Percentiles rank a stretch among this genome's conserved stretches.
These are phyloP conservation scores for Capitulum mitella DNA, from an alignment of 2,888 invertebrate species.

Conservation along the genomic window DNA sequence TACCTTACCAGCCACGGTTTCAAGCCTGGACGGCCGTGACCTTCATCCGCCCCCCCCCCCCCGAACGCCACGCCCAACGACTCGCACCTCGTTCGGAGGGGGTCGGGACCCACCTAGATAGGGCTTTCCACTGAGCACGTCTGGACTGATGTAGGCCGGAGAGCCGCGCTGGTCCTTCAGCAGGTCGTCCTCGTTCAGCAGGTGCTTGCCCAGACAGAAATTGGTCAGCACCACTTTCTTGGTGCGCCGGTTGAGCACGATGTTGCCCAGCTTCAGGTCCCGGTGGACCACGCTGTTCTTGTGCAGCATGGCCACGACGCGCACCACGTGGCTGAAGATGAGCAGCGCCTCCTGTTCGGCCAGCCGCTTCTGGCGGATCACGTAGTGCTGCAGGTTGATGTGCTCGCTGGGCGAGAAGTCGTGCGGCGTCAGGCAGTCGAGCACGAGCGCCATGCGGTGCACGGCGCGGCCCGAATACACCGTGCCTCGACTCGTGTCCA, in stretches of 20 bases:
- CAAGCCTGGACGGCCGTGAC: no score
- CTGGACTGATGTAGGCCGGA: slow-evolving; percentile 73
- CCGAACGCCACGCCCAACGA: background rate
- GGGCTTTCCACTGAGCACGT: slow-evolving; percentile 66
- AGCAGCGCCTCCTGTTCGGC: slow-evolving; percentile 63
- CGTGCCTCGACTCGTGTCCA: slow-evolving; percentile 41
- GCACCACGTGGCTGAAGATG: slow-evolving; percentile 65
- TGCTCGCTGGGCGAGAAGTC: slow-evolving; percentile 55
- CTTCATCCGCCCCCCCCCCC: background rate
- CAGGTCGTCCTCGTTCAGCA: slow-evolving; percentile 62
- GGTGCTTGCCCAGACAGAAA: slow-evolving; percentile 67
- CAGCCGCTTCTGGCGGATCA: slow-evolving; percentile 66
- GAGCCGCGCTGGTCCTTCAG: slow-evolving; percentile 69
- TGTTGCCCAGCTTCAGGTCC: slow-evolving; percentile 67
- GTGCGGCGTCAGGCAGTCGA: slow-evolving; percentile 65
- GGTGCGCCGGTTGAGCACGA: slow-evolving; percentile 62
- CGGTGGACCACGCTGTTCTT: slow-evolving; percentile 68
- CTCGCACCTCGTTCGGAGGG: background rate
- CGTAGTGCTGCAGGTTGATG: slow-evolving; percentile 64
- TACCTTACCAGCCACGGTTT: no score
- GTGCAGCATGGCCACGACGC: slow-evolving; percentile 64
- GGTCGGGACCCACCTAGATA: slow-evolving; percentile 52
- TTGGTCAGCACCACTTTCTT: slow-evolving; percentile 59
- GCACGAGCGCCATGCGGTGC: slow-evolving; percentile 57
- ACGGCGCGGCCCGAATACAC: slow-evolving; percentile 42